These are phyloP conservation scores for Ophioninae sp. DNA, from an alignment of 2,888 invertebrate genomes.

Conservation along the genomic window DNA sequence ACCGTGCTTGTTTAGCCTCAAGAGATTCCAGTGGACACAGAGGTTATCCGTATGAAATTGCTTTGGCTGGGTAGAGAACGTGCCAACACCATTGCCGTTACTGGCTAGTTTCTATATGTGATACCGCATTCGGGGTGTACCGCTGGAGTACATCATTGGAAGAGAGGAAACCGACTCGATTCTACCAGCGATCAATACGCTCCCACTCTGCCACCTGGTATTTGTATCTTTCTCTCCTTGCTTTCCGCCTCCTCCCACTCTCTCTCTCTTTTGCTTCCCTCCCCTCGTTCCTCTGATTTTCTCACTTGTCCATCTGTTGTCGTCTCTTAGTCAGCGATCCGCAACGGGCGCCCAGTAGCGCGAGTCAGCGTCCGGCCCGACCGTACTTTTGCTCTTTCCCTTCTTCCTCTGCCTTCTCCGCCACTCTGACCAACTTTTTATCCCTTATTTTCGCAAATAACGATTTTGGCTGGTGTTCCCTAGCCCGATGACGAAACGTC, in stretches of 20 bases:
- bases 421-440: not conserved
- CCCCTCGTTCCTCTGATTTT: slow-evolving; percentile 39
- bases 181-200: slow-evolving; percentile 79
- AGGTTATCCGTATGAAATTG: slow-evolving; percentile 51
- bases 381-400: not conserved
- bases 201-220: slow-evolving; percentile 65
- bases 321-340: slow-evolving; percentile 49
- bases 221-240: slow-evolving; percentile 9
- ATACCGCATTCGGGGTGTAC: slow-evolving; percentile 45
- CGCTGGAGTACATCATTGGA: slow-evolving; percentile 57
- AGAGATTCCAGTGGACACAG: slow-evolving; percentile 32
- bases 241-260: slow-evolving; percentile 40
- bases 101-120: slow-evolving; percentile 34
- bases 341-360: slow-evolving; percentile 49
- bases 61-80: slow-evolving; percentile 35
- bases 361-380: slow-evolving; percentile 57
- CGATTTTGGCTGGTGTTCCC: not conserved
- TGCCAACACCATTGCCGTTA: slow-evolving; percentile 31
- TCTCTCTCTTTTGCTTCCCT: not conserved
- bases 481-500: no score
- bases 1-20: slow-evolving; percentile 14
- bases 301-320: slow-evolving; percentile 57
- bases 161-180: slow-evolving; percentile 70
- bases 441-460: not conserved
- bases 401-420: not conserved